Evolutionary conservation across 2,113 vertebrate genomes (phyloP).

Genomic region (Aphyosemion australe): DNA sequence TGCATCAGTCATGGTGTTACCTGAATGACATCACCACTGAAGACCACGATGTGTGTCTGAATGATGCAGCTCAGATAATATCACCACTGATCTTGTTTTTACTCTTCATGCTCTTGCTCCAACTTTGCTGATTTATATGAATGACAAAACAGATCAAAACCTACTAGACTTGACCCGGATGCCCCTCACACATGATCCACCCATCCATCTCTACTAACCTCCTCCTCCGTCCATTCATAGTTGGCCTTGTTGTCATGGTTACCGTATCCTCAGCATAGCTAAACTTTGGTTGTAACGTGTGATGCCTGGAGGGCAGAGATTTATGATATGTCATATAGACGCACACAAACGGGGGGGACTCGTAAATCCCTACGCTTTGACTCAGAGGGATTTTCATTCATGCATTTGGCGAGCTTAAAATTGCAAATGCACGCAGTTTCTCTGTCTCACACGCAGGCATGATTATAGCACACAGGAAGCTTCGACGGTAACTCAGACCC

Average conservation of each 20-base stretch:
- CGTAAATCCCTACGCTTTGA: neutral
- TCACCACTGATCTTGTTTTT: neutral
- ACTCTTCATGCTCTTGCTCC: neutral
- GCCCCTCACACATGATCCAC: slow-evolving; percentile 28
- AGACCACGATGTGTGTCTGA: too few species aligned
- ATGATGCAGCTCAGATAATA: neutral
- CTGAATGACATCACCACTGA: neutral
- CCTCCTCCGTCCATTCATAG: slow-evolving; percentile 66
- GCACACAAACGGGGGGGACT: neutral
- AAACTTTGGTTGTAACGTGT: slow-evolving; percentile 43
- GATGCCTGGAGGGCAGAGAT: slow-evolving; percentile 29
- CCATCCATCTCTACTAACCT: slow-evolving; percentile 33
- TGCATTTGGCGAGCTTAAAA: slow-evolving; percentile 13
- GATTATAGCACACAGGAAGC: slow-evolving; percentile 9
- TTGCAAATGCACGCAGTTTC: neutral
- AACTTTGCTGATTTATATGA: neutral
- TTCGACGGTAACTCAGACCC: slow-evolving; percentile 18
- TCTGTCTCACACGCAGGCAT: neutral
- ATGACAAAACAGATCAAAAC: slow-evolving; percentile 18
- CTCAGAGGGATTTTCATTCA: slow-evolving; percentile 51
- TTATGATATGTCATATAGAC: slow-evolving; percentile 14
- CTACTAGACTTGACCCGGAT: slow-evolving; percentile 21
- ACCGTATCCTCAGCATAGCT: slow-evolving; percentile 54
- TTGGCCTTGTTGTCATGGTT: slow-evolving; percentile 70
- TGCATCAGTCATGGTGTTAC: too few species aligned